Base-by-base conservation (phyloP, 2,888 invertebrate genomes). In the Tipula lateralis region DNA sequence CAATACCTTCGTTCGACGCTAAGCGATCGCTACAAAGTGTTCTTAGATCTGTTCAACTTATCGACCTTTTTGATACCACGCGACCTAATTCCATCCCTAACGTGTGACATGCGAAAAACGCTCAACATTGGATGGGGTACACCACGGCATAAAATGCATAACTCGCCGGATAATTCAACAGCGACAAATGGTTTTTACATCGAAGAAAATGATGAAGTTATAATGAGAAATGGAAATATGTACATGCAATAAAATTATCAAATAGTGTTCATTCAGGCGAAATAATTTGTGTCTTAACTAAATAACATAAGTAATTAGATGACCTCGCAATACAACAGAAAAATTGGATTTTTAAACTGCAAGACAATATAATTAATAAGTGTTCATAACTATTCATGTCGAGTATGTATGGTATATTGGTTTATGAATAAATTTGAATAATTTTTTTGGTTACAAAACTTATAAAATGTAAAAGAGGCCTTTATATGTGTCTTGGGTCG, bases 21-120 rank as follows among this genome's bases (percentile, higher is more conserved):
- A 86, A 97, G 99, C 89, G 99, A 99, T 91, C 96, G 99, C 29
- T 99, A 99, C 92, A 99, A 99, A 91, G 97, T 99, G 34, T 99
- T 99, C 89, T 91, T 99, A 89, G 99, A 99, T 89, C 91, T 99
- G 80, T 99, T 99, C 92, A 99, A 99, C 90, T 91, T 99, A 85
- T 98, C 99, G 0, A 98, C 99, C 0, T 99, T 97, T 91, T 91
- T 99, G 86, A 95, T 99, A 87, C 99, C 99, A 0, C 94, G 99
- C 6, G 93, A 94, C 29, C 93, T 95, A 86, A 97, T 99, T 87
- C 99, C 99, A 0, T 95, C 96, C 0, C 83, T 83, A 34, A 82
- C 82, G 16, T 30, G 30, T 30, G 82, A 82, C 29, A 82, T 82
- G 82, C 29, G 82, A 16, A 82, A 82, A 82, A 82, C 32, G 2